These are phyloP conservation scores for Vespertilio murinus DNA, from an alignment of 2,797 vertebrate genomes.

Conservation along the genomic window DNA sequence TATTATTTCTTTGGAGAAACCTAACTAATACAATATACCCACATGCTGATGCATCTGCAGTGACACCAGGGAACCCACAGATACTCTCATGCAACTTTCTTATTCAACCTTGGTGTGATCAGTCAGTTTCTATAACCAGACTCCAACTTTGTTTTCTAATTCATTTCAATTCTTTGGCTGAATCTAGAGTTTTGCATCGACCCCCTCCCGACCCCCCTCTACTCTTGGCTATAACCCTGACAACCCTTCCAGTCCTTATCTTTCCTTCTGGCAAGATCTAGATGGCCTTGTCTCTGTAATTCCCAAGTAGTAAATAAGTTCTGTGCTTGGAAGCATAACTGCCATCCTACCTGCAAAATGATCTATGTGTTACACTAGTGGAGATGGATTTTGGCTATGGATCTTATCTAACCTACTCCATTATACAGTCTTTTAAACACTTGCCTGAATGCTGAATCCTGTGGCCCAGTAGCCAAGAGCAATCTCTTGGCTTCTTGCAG, in stretches of 20 bases:
- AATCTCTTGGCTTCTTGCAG: neutral
- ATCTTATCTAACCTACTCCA: neutral
- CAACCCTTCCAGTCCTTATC: neutral
- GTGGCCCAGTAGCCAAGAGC: neutral
- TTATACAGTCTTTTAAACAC: neutral
- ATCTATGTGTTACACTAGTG: neutral
- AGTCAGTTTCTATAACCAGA: neutral
- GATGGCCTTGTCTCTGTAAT: neutral
- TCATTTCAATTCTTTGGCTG: neutral
- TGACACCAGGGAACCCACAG: neutral
- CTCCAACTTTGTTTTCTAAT: neutral
- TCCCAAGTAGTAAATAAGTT: neutral
- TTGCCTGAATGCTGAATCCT: neutral
- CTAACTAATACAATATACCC: neutral
- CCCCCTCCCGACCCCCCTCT: accelerated
- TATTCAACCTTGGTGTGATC: neutral
- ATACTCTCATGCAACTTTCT: neutral
- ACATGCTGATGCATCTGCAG: neutral
- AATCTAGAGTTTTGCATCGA: neutral
- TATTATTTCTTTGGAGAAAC: neutral
- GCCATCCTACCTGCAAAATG: neutral
- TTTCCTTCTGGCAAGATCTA: neutral
- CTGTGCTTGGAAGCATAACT: neutral
- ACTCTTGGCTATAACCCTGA: neutral
- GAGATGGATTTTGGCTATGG: neutral